phyloP scores from a whole-genome alignment of 2,888 invertebrate species.

The Sympetrum striolatum region DNA sequence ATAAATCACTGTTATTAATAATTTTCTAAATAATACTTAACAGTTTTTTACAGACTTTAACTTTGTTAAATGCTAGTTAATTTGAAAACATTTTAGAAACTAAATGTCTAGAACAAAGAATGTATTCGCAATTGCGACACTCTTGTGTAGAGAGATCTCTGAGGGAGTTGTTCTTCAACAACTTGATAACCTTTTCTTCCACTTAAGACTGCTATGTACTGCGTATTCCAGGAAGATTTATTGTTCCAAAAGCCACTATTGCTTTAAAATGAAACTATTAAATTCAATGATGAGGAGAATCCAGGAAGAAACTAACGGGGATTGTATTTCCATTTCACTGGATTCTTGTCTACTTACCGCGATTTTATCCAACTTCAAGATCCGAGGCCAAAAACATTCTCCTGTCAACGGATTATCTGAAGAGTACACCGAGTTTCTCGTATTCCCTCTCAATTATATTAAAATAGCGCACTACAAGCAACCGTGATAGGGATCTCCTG shows the following conservation, averaged over 20 bases:
- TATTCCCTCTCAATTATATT: not conserved
- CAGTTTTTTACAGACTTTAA: no score
- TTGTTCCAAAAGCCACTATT: not conserved
- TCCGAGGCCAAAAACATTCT: not conserved
- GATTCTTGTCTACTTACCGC: not conserved
- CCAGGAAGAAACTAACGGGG: not conserved
- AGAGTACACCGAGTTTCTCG: not conserved
- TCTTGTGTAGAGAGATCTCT: no score
- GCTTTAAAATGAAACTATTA: not conserved
- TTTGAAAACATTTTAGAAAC: no score
- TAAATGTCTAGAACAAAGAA: no score
- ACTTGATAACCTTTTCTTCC: not conserved
- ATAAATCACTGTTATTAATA: no score
- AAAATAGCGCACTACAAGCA: not conserved
- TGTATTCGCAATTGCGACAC: no score
- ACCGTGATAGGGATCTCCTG: not conserved
- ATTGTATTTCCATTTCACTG: not conserved
- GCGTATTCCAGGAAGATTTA: not conserved
- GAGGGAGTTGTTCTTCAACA: no score
- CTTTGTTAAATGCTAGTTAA: no score
- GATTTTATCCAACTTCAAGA: not conserved
- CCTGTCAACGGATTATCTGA: not conserved
- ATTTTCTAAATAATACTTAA: no score
- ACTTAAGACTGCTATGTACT: not conserved
- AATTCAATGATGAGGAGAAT: not conserved